Evolutionary conservation across 2,113 vertebrate species (phyloP).

Genomic region (Helogale parvula): DNA sequence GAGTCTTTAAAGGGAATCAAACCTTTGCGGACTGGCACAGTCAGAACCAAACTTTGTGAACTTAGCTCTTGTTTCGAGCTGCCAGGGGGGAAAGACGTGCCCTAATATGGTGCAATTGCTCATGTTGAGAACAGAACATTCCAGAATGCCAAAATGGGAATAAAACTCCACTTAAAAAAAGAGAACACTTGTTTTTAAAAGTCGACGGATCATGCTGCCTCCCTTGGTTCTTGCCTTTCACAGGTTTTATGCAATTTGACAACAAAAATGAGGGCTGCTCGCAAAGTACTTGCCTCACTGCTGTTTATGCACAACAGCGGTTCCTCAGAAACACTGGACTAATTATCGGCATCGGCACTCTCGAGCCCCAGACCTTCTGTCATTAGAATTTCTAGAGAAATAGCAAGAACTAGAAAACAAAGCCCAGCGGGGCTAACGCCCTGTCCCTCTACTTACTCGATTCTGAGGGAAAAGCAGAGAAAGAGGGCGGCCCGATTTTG

Average conservation of each 20-base stretch:
- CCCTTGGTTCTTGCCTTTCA: neutral
- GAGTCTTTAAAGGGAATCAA: slow-evolving; percentile 52
- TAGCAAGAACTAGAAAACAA: neutral
- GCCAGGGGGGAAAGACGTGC: slow-evolving; percentile 26
- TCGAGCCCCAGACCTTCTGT: neutral
- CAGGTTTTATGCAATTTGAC: slow-evolving; percentile 5
- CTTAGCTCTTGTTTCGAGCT: neutral
- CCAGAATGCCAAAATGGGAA: slow-evolving; percentile 8
- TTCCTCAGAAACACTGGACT: slow-evolving; percentile 66
- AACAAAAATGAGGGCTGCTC: neutral
- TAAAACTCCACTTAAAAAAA: slow-evolving; percentile 29
- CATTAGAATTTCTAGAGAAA: slow-evolving; percentile 47
- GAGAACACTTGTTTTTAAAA: slow-evolving; percentile 7
- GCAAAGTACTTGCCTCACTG: neutral
- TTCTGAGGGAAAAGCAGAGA: neutral
- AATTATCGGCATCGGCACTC: neutral
- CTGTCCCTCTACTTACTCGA: neutral
- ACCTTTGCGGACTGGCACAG: neutral
- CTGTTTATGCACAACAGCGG: neutral
- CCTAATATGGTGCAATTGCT: slow-evolving; percentile 61
- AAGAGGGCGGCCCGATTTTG: accelerated
- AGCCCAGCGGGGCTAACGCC: accelerated
- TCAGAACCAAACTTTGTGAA: neutral
- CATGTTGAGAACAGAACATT: slow-evolving; percentile 32
- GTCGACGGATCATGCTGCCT: neutral